Percentiles rank a stretch among this genome's conserved stretches.
Evolutionary conservation across 2,113 vertebrate genomes (phyloP).

Genomic region (Cryptomyrus ogoouensis): DNA sequence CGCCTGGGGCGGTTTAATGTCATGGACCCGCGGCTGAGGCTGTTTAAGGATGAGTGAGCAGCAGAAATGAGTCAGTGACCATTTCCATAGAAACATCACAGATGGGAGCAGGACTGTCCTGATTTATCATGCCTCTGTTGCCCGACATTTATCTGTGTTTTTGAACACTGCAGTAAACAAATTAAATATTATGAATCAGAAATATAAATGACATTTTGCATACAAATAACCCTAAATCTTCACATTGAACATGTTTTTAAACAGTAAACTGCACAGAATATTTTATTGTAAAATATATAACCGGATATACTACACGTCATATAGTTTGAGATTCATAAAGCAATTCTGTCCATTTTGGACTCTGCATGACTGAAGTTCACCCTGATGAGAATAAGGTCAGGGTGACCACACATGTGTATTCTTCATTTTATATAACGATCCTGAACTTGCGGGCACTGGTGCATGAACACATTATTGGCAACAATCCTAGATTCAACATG

Average conservation of each 20-base stretch:
- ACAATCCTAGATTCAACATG: neutral
- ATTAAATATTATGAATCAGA: neutral
- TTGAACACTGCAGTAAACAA: neutral
- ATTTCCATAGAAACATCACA: neutral
- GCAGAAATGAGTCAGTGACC: slow-evolving; percentile 15
- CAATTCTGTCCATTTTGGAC: neutral
- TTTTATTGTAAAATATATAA: neutral
- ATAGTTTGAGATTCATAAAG: neutral
- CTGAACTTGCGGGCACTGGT: neutral
- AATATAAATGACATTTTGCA: neutral
- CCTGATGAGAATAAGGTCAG: neutral
- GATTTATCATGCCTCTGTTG: neutral
- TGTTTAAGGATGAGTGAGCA: slow-evolving; percentile 15
- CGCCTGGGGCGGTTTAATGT: slow-evolving; percentile 16
- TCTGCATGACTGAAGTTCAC: neutral
- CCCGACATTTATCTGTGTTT: neutral
- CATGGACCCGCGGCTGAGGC: neutral
- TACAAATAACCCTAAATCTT: neutral
- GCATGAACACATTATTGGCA: neutral
- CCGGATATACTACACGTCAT: neutral
- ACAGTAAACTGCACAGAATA: neutral
- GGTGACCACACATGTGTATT: neutral
- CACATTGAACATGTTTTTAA: neutral
- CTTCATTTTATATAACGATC: neutral
- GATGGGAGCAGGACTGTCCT: neutral